These are phyloP conservation scores for Drosophila ohnishii DNA, from an alignment of 1,140 invertebrate genomes.

Conservation along the genomic window DNA sequence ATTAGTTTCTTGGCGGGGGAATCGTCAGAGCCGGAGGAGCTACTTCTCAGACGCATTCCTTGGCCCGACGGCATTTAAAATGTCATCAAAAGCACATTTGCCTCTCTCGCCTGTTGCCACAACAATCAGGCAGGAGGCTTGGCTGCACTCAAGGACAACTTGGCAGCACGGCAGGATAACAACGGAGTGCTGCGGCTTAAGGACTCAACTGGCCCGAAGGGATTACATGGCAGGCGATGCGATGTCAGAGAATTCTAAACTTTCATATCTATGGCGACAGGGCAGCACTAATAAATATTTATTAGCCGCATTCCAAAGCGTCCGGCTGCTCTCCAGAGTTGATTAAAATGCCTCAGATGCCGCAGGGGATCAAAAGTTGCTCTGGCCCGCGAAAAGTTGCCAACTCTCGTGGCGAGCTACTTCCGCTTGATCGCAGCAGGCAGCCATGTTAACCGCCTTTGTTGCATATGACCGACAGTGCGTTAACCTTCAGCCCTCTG, in stretches of 20 bases:
- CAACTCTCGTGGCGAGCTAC: slow-evolving; percentile 33
- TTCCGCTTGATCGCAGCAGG: slow-evolving; percentile 60
- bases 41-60: slow-evolving; percentile 18
- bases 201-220: slow-evolving; percentile 41
- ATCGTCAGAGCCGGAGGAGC: background rate
- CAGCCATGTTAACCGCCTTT: slow-evolving; percentile 26
- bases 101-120: slow-evolving; percentile 10
- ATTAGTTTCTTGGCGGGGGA: slow-evolving; percentile 19
- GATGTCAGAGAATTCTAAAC: slow-evolving; percentile 32
- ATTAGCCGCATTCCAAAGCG: slow-evolving; percentile 62
- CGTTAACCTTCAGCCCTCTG: slow-evolving; percentile 14
- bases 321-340: slow-evolving; percentile 43
- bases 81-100: slow-evolving; percentile 77
- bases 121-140: slow-evolving; percentile 19
- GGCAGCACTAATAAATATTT: slow-evolving; percentile 67
- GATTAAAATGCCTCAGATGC: slow-evolving; percentile 67
- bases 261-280: slow-evolving; percentile 40
- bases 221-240: slow-evolving; percentile 10
- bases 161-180: slow-evolving; percentile 47
- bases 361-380: slow-evolving; percentile 47
- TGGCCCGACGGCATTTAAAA: slow-evolving; percentile 47
- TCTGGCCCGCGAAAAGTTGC: slow-evolving; percentile 37
- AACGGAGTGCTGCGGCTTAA: slow-evolving; percentile 56
- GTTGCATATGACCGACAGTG: slow-evolving; percentile 30
- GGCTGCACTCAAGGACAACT: slow-evolving; percentile 63